A percentile compares a stretch with the other conserved stretches of the same genome.
Conservation (phyloP, 2,113 vertebrate species). For the Erythrocercus mccallii region DNA sequence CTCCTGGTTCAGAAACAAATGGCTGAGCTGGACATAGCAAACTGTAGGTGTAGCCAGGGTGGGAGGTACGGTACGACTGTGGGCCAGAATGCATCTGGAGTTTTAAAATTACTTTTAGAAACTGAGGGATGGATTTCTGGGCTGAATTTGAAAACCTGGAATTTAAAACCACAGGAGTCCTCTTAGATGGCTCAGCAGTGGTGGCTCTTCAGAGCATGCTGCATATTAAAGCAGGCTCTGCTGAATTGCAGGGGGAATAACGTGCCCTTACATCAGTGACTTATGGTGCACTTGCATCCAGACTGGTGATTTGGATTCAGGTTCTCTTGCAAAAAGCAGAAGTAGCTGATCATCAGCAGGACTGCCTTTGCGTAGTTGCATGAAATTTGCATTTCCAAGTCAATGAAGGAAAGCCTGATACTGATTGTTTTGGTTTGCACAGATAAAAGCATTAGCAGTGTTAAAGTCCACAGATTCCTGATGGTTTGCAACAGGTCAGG, state of each 20-base stretch:
- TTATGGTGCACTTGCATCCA: neutral
- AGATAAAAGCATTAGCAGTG: neutral
- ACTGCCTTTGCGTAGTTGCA: neutral
- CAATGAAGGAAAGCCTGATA: neutral
- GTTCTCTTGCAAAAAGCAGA: neutral
- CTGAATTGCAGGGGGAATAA: neutral
- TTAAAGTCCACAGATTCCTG: neutral
- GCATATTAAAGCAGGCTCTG: neutral
- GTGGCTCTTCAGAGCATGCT: neutral
- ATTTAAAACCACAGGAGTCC: neutral
- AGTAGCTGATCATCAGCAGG: neutral
- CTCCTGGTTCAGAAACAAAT: neutral
- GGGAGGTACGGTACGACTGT: neutral
- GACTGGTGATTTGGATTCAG: neutral
- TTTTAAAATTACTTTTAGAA: neutral
- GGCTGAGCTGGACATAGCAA: neutral
- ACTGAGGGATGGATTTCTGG: neutral
- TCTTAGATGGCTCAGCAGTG: neutral
- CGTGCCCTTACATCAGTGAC: neutral
- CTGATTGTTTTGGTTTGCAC: neutral
- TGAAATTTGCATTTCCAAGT: neutral
- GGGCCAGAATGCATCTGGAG: neutral
- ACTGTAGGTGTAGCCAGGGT: neutral
- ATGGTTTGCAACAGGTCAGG: neutral
- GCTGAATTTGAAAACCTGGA: conserved; percentile 11